Base-by-base conservation (phyloP, 2,888 invertebrate species). In the Galerucella calmariensis region DNA sequence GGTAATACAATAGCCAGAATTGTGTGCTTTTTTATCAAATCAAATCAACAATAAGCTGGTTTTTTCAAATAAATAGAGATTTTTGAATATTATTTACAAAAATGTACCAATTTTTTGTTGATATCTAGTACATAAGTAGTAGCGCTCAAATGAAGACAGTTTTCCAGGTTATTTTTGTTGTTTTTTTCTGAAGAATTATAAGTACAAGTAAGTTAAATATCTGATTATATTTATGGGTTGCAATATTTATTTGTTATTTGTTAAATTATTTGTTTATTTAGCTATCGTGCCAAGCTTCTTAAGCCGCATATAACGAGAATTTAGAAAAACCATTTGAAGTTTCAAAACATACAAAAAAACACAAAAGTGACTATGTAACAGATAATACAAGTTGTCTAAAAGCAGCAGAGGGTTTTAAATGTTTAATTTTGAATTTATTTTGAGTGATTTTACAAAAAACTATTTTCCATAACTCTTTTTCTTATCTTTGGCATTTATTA, bases 221-320 rank as follows among this genome's bases (percentile, higher is more conserved):
- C 44, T 35, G 35, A 48, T n/a, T 51, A 51, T 69, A 62, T 69
- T 69, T 69, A 69, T 69, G 53, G 63, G 62, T 67, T 72, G 72
- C 72, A 72, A 72, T 72, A 72, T 72, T 72, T 73, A 73, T 68
- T 73, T 68, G 67, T 68, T 73, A 73, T 73, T 73, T 67, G 72
- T 73, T 68, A 68, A 73, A 75, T 79, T 79, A 77, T 77, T 73
- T 73, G 67, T 79, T 79, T 81, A 78, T 80, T 82, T 82, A 79
- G 79, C 81, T 79, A 76, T 81, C 82, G 83, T 83, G 83, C 83
- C 83, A 84, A 84, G 82, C 81, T 81, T 81, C 74, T 77, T 77
- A 73, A 81, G 80, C 81, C 81, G 81, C 80, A 80, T 41, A 63
- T 16, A 41, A 44, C 9, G 44, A 62, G 62, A 65, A 9, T 46